Evolutionary conservation across 2,797 vertebrate species (phyloP), one percentile per base, ranked within the genome.

Genomic region (Ciconia nigra): DNA sequence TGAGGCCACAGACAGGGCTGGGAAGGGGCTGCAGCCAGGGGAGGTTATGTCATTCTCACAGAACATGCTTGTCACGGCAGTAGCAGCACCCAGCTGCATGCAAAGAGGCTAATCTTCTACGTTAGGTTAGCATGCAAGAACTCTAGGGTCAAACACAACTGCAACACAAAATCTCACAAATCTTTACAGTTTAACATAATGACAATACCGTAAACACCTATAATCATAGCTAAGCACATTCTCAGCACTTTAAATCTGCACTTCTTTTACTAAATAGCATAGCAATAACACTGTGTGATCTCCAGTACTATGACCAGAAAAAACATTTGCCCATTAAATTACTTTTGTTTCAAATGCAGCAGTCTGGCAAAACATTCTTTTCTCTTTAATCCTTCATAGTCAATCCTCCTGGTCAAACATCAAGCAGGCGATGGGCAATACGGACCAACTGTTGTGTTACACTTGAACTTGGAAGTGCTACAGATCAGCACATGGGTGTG

Each of bases 121-220:
- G n/a, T 96, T 96, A 98, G 96, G 98, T 97, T 98, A 98, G 97
- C 98, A 98, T 98, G 98, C 98, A 98, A 98, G 95, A 69, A 96
- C 94, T 94, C 97, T 97, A 95, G 97, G 96, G 96, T 94, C 97
- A 98, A 98, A 98, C 95, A 96, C 93, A 97, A 95, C 98, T 98
- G 98, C 97, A 99, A 99, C 98, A 99, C 98, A 99, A 98, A 98
- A 97, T 97, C 98, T 98, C 97, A 98, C 98, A 98, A 72, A 97
- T 96, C 97, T 97, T 97, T 93, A 94, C 11, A 77, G 93, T 96
- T 95, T 29, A 96, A 76, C 46, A 51, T 85, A 37, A 89, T 65
- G 70, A 61, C 95, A 92, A 93, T 22, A 76, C 65, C 17, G 54
- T 52, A 47, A 51, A 96, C 28, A 28, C 72, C 14, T 62, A 24